Evolutionary conservation across 2,888 invertebrate species (phyloP), one percentile per base, ranked within the genome.

Genomic region (Geotrupes spiniger): DNA sequence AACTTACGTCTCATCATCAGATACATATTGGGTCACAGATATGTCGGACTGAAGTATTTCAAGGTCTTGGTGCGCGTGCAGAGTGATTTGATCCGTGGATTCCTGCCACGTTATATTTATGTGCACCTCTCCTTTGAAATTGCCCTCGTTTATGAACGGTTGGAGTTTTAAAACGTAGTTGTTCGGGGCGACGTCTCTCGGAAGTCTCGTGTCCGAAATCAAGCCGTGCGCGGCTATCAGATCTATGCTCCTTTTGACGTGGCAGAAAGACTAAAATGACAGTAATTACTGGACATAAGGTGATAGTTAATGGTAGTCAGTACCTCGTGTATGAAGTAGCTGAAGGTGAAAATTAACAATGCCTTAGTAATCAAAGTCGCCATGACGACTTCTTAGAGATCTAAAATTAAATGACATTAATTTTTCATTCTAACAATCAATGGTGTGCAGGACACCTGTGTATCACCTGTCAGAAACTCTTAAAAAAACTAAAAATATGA

Each of bases 21-120:
- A 57, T 33, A 62, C 66, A 21, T 68, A 61, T 54, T 72, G 70
- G 28, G 63, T 64, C 4, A 78, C 60, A 36, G 66, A 73, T 14
- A 85, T 76, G 59, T 77, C 75, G 5, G 72, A 71, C 36, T 79
- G 74, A 4, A 75, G 69, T 42, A 89, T 79, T 47, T 78, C 73
- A 36, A 89, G 69, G 51, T 85, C 81, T 14, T 78, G 81, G 53
- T 84, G 80, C 2, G 81, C 81, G 62, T 88, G 86, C 0, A 89
- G 68, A 0, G 74, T 78, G 41, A 89, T 79, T 61, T 80, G 79
- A 48, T 82, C 79, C 0, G 82, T 75, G 5, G 79, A 77, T 38
- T 78, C 74, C 15, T 78, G 73, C 79, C 86, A 87, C 1, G 80
- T 83, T 11, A 87, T 71, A 62, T 85, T 83, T 55, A 90, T 87